Percentiles rank a stretch among this genome's conserved stretches.
Evolutionary conservation across 2,888 invertebrate genomes (phyloP).

Genomic region (Boloria selene): DNA sequence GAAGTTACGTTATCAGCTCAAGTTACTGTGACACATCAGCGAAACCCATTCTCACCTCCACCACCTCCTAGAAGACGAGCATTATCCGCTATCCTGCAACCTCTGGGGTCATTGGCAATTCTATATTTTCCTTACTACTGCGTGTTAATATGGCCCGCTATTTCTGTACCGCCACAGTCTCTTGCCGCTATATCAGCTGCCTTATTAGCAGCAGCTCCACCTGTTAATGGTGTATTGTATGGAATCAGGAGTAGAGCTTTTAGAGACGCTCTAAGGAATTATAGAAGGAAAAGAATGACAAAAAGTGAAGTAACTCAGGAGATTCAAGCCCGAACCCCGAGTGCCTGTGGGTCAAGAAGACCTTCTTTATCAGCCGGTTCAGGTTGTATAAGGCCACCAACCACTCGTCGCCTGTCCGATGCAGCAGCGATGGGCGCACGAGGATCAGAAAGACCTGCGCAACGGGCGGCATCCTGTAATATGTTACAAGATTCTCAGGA

Average conservation of each 20-base stretch:
- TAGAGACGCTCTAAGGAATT: conserved; percentile 88
- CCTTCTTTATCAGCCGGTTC: conserved; percentile 86
- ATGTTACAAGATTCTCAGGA: conserved; percentile 84
- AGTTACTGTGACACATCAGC: conserved; percentile 91
- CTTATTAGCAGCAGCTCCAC: conserved; percentile 87
- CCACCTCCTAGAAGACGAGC: conserved; percentile 85
- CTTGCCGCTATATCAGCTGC: conserved; percentile 84
- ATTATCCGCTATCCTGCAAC: conserved; percentile 86
- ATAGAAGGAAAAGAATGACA: conserved; percentile 89
- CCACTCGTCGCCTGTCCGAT: conserved; percentile 70
- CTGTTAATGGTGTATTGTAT: conserved; percentile 89
- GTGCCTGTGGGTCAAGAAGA: conserved; percentile 88
- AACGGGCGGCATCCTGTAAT: conserved; percentile 86
- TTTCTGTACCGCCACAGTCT: conserved; percentile 62
- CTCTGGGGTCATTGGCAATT: conserved; percentile 87
- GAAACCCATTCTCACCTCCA: conserved; percentile 89
- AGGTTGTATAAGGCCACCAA: conserved; percentile 70
- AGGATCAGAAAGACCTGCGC: conserved; percentile 73
- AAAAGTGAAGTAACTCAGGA: conserved; percentile 91
- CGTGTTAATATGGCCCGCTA: conserved; percentile 85
- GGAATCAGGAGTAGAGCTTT: conserved; percentile 88
- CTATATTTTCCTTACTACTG: conserved; percentile 89
- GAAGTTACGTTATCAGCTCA: conserved; percentile 92
- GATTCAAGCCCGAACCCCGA: conserved; percentile 90
- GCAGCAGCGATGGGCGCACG: conserved; percentile 73